A percentile compares a stretch with the other conserved stretches of the same genome.
Conservation (phyloP, 1,140 invertebrate species). For the Phocides pigmalion region DNA sequence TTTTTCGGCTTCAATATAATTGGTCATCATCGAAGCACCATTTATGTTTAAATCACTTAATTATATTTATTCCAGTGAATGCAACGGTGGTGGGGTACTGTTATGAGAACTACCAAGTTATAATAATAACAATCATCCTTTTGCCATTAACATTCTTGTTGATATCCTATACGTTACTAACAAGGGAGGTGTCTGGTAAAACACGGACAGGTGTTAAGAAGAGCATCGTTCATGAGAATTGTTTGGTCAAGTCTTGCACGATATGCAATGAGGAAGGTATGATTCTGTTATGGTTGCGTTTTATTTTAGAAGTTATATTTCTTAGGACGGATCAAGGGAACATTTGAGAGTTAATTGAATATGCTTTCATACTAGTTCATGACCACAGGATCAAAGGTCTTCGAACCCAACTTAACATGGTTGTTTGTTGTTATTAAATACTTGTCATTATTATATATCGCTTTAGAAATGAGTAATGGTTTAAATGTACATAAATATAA, state of each 20-base stretch:
- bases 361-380: too few relatives aligned
- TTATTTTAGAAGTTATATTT: not conserved
- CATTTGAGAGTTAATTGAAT: too few relatives aligned
- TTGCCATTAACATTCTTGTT: slow-evolving; percentile 54
- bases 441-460: too few relatives aligned
- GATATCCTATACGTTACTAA: slow-evolving; percentile 61
- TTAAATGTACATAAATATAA: too few relatives aligned
- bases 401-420: too few relatives aligned
- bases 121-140: slow-evolving; percentile 48
- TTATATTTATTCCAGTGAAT: slow-evolving; percentile 55
- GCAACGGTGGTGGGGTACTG: slow-evolving; percentile 47
- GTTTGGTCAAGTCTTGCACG: slow-evolving; percentile 34
- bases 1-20: slow-evolving; percentile 24
- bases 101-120: slow-evolving; percentile 50
- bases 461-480: too few relatives aligned
- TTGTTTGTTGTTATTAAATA: too few relatives aligned
- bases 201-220: slow-evolving; percentile 21
- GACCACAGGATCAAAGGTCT: too few relatives aligned
- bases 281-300: slow-evolving; percentile 16
- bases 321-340: not conserved
- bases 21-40: slow-evolving; percentile 28
- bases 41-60: slow-evolving; percentile 28
- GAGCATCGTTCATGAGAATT: slow-evolving; percentile 38
- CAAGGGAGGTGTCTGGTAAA: slow-evolving; percentile 35
- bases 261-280: slow-evolving; percentile 43